Percentiles rank a stretch among this genome's conserved stretches.
Conservation (phyloP, 2,797 vertebrate genomes). For the Gambelia wislizenii region DNA sequence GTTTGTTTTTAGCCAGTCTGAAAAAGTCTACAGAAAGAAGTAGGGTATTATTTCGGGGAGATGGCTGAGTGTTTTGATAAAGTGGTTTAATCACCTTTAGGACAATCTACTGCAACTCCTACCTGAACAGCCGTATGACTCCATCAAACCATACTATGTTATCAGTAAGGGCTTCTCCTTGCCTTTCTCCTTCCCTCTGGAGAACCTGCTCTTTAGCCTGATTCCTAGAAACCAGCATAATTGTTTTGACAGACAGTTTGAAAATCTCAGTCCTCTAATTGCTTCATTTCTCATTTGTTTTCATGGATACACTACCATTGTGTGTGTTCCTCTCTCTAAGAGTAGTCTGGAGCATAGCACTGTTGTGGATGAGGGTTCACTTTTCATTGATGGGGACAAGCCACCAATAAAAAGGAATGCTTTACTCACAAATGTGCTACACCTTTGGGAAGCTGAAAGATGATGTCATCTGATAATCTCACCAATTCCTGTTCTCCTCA, state of each 20-base stretch:
- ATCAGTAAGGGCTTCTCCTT: not conserved
- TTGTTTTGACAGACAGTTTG: slow-evolving; percentile 25
- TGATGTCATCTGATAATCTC: no score
- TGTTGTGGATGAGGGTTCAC: no score
- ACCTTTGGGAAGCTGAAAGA: no score
- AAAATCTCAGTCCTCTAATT: slow-evolving; percentile 23
- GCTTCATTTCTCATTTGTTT: not conserved
- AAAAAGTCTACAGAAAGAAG: not conserved
- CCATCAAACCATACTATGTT: slow-evolving; percentile 18
- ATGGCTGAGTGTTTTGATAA: not conserved
- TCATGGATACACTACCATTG: not conserved
- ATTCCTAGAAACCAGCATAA: slow-evolving; percentile 29
- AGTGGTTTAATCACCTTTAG: slow-evolving; percentile 16
- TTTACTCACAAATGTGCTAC: no score
- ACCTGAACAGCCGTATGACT: slow-evolving; percentile 32
- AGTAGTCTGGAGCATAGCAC: not conserved
- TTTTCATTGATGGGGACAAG: no score
- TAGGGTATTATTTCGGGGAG: not conserved
- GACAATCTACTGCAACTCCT: slow-evolving; percentile 12
- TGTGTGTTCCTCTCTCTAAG: not conserved
- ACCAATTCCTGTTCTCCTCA: no score
- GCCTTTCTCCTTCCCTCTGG: not conserved
- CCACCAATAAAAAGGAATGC: no score
- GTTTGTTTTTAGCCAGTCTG: no score
- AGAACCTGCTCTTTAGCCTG: not conserved